Base-by-base conservation (phyloP, 2,797 vertebrate genomes). In the Melanotaenia nigrans region DNA sequence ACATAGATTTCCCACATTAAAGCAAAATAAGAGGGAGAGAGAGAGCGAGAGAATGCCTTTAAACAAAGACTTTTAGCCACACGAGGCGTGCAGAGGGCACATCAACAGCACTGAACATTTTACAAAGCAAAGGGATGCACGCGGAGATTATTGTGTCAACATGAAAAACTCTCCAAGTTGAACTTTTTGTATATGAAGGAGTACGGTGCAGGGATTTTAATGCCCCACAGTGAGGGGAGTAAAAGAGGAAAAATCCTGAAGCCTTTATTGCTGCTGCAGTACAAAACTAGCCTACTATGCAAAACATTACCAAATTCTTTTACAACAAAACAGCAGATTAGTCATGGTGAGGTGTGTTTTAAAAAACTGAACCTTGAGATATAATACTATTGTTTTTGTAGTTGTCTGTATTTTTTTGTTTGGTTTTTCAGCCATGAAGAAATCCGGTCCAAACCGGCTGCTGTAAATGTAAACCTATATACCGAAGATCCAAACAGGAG, bases 1-100 rank as follows among this genome's bases (percentile, higher is more conserved):
- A 68, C 47, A 75, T 69, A 57, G 49, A 60, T 78, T 77, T 78
- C 64, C 83, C 80, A 87, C 87, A 89, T 86, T n/a, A 85, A 87
- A 75, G 84, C 62, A 53, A 61, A 79, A 47, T 20, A 74, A 64
- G 61, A 73, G 13, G 4, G 59, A 7, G 61, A 79, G 59, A 9
- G 61, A 81, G 63, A 55, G 33, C 22, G 3, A 69, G 32, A 33
- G 6, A 20, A 5, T 16, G 63, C 76, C 81, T 84, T 81, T 58
- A 85, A 38, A 42, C 72, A 30, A 75, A 30, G 42, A 67, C 80
- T 83, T 82, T 85, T 62, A 85, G 83, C 68, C 67, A 24, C 20
- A 77, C 24, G n/a, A 78, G 62, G 68, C 55, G 0, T 24, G 58
- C 73, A 85, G 7, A 54, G 25, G 65, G 58, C 45, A 74, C 32